These are phyloP conservation scores for Cladopsammia gracilis DNA, from an alignment of 64 coral and sea anemone genomes.

Conservation along the genomic window DNA sequence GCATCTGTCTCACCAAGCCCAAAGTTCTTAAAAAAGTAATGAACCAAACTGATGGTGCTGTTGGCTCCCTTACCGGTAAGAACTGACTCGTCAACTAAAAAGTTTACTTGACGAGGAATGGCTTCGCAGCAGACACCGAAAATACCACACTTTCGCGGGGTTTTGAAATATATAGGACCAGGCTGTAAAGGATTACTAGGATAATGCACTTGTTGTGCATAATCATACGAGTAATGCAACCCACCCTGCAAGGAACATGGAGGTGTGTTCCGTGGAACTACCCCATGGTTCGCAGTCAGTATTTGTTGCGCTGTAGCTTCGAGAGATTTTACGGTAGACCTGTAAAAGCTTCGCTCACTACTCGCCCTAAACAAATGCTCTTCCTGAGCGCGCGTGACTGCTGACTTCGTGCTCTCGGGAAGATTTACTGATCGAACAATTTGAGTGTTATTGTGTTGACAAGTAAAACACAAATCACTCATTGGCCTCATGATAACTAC, in stretches of 20 bases:
- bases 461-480: slow-evolving; percentile 23
- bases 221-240: no score
- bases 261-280: slow-evolving; percentile 2
- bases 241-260: background rate
- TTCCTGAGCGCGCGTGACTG: background rate
- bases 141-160: slow-evolving; percentile 31
- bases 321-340: background rate
- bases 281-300: background rate
- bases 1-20: background rate
- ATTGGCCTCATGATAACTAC: background rate
- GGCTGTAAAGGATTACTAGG: background rate
- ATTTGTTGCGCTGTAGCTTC: slow-evolving; percentile 9
- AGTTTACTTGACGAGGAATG: slow-evolving; percentile 54
- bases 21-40: slow-evolving; percentile 18
- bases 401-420: background rate
- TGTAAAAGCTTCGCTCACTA: background rate
- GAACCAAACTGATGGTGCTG: slow-evolving; percentile 25
- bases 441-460: slow-evolving; percentile 31
- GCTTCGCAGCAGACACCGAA: slow-evolving; percentile 36
- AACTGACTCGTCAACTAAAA: slow-evolving; percentile 40
- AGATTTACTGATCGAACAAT: slow-evolving; percentile 27
- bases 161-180: slow-evolving; percentile 24
- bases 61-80: no score
- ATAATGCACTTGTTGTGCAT: slow-evolving; percentile 30
- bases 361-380: slow-evolving; percentile 2